A percentile compares a stretch with the other conserved stretches of the same genome.
Evolutionary conservation across 2,113 vertebrate genomes (phyloP).

Genomic region (Cathartes aura): DNA sequence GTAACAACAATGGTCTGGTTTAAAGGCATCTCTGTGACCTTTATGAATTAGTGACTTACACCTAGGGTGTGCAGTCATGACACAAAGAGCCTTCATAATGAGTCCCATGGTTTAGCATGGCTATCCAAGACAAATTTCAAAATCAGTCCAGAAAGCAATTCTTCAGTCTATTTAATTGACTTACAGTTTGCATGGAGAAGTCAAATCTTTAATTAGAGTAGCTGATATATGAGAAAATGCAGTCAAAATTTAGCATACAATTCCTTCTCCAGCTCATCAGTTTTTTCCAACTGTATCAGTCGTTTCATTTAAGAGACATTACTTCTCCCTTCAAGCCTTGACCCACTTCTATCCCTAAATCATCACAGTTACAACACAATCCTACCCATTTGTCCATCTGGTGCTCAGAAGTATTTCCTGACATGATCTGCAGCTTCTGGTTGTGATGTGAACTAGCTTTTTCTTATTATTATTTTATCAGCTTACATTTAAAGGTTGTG

Average conservation of each 20-base stretch:
- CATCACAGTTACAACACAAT: background rate
- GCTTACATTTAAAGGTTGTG: background rate
- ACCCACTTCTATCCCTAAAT: background rate
- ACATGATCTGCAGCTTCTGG: background rate
- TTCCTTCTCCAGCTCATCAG: background rate
- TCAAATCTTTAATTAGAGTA: background rate
- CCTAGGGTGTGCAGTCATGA: background rate
- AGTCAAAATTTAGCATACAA: background rate
- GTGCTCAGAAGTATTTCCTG: background rate
- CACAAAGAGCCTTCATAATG: background rate
- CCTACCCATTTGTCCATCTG: background rate
- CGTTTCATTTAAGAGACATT: background rate
- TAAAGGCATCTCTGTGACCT: background rate
- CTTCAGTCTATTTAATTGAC: background rate
- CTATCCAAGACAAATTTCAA: fast-evolving
- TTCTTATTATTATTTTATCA: background rate
- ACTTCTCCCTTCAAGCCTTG: background rate
- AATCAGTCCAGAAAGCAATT: background rate
- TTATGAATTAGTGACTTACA: background rate
- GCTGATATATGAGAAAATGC: background rate
- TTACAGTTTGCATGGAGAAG: background rate
- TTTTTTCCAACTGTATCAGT: background rate
- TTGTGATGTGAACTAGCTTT: background rate
- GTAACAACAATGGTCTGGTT: background rate
- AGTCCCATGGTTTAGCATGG: background rate